Base-by-base conservation (phyloP, 2,888 invertebrate species). In the Dusona sp. region DNA sequence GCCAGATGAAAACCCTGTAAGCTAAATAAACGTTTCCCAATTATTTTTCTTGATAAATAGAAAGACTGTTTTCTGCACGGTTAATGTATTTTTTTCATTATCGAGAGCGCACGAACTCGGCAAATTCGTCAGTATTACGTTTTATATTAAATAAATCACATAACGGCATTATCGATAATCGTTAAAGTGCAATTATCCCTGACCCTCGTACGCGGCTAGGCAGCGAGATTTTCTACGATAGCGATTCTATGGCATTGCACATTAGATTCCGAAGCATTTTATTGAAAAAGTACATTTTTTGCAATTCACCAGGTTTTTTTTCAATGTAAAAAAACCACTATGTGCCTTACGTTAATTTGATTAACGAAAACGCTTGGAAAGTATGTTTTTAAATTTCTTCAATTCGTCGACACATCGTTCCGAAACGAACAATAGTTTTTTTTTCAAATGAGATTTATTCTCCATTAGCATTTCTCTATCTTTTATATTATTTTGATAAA, bases 131-230 rank as follows among this genome's bases (percentile, higher is more conserved):
- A 29, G 29, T 29, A 57, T 57, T 25, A 57, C 57, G 29, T 61
- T 29, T 13, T 25, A 61, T 16, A 29, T 61, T 13, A 29, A 29
- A 61, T 61, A 25, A 77, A 68, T 70, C 61, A 38, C 36, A 36
- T 51, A 38, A 51, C 36, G 22, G 8, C 51, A 16, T 25, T 61
- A 82, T 83, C 64, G 77, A 72, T 48, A 77, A 61, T 42, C 64
- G 83, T 83, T 83, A 80, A 67, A 83, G 36, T 72, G 54, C 74
- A 83, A 87, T 87, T 87, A 84, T 77, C 65, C 22, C 57, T 42
- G 61, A 81, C 78, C 54, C 25, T 74, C 42, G 48, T 61, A 25
- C 57, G 3, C 25, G 61, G 3, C 25, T 6, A 7, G 29, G 61
- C 48, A n/a, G 6, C 45, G 16, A 45, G 45, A 45, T 45, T 45